A percentile compares a stretch with the other conserved stretches of the same genome.
phyloP scores from a whole-genome alignment of 2,797 vertebrate genomes.

The Aulostomus chinensis region DNA sequence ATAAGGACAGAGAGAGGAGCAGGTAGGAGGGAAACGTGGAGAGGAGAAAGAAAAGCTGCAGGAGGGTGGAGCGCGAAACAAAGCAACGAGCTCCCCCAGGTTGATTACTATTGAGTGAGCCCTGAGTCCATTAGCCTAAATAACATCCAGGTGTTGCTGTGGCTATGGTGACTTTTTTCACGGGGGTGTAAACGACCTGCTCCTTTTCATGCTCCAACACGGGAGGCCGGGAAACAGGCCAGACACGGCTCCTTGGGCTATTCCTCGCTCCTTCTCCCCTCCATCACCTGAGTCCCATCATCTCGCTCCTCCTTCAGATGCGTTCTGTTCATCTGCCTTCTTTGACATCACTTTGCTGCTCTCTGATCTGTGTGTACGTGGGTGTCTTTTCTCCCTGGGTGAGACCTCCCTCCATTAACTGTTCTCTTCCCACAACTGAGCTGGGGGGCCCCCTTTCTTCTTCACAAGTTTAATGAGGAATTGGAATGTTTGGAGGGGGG shows the following conservation, averaged over 20 bases:
- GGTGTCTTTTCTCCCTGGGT: constrained; percentile 68
- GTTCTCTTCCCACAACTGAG: constrained; percentile 72
- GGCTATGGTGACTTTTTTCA: constrained; percentile 75
- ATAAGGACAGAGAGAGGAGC: constrained; percentile 10
- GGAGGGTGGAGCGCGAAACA: constrained; percentile 60
- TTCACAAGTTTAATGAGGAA: constrained; percentile 72
- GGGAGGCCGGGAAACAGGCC: constrained; percentile 81
- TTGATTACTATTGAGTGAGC: constrained; percentile 79
- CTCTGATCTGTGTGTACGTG: constrained; percentile 62
- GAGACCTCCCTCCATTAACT: constrained; percentile 72
- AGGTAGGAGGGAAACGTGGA: no score
- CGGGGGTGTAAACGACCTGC: constrained; percentile 77
- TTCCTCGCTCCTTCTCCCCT: constrained; percentile 56
- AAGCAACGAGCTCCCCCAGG: constrained; percentile 77
- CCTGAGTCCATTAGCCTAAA: constrained; percentile 81
- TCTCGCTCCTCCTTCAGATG: constrained; percentile 34
- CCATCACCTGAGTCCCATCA: constrained; percentile 72
- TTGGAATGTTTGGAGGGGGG: constrained; percentile 61
- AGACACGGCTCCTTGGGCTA: constrained; percentile 74
- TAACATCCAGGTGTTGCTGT: constrained; percentile 83
- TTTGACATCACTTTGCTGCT: constrained; percentile 43
- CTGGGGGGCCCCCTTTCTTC: constrained; percentile 59
- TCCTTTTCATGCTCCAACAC: constrained; percentile 79
- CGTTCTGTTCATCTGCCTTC: constrained; percentile 42
- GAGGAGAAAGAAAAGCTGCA: constrained; percentile 44